phyloP scores from a whole-genome alignment of 2,888 invertebrate genomes.

The Lysandra bellargus region DNA sequence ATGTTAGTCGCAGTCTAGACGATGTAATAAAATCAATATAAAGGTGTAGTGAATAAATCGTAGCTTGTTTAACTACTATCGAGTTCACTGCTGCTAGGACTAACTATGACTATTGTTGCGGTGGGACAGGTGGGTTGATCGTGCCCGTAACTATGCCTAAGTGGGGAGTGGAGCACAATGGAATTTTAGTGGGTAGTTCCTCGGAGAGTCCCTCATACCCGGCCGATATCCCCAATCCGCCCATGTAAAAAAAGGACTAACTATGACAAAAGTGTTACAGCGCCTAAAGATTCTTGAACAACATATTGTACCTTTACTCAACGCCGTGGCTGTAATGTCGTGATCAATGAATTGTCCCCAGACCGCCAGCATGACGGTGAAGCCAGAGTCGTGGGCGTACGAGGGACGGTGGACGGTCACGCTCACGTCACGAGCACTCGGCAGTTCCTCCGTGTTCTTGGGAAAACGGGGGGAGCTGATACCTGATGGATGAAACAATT shows the following conservation, averaged over 20 bases:
- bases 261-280: not conserved
- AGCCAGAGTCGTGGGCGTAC: conserved; percentile 86
- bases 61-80: no score
- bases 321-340: conserved; percentile 91
- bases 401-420: conserved; percentile 86
- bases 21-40: not conserved
- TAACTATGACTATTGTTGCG: no score
- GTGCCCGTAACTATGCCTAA: no score
- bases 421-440: conserved; percentile 88
- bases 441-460: conserved; percentile 77
- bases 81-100: no score
- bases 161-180: no score
- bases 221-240: no score
- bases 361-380: conserved; percentile 91
- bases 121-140: no score
- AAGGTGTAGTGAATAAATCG: not conserved
- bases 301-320: conserved; percentile 80
- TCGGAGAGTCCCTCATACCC: no score
- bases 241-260: no score
- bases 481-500: conserved; percentile 59
- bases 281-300: not conserved
- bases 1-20: not conserved
- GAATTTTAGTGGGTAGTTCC: no score
- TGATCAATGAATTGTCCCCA: conserved; percentile 95
- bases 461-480: conserved; percentile 83